Evolutionary conservation across 2,113 vertebrate genomes (phyloP).

Genomic region (Corythaeola cristata): DNA sequence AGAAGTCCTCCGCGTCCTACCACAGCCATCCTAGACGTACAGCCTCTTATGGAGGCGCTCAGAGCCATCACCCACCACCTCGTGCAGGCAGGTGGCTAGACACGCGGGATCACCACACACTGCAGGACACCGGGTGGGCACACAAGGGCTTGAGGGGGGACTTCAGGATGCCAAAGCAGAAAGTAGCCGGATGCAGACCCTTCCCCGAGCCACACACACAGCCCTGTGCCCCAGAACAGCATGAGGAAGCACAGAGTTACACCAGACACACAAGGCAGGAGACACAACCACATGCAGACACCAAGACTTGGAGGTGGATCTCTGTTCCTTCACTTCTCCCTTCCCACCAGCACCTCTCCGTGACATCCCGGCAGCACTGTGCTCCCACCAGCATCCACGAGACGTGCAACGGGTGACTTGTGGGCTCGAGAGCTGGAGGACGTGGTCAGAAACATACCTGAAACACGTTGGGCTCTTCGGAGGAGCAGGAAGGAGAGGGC

Average conservation of each 20-base stretch:
- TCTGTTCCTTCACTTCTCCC: not conserved
- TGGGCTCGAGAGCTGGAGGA: not conserved
- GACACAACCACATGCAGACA: accelerated
- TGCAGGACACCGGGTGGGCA: not conserved
- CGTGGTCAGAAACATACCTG: not conserved
- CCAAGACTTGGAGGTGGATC: not conserved
- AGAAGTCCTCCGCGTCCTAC: not conserved
- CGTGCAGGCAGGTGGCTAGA: accelerated
- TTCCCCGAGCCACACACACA: not conserved
- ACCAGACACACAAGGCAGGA: not conserved
- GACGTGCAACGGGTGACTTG: accelerated
- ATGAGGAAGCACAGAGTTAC: not conserved
- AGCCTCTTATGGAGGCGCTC: not conserved
- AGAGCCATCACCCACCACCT: not conserved
- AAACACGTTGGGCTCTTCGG: not conserved
- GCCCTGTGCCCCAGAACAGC: not conserved
- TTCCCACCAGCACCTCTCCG: not conserved
- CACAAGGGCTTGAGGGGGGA: not conserved
- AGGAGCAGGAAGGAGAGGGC: not conserved
- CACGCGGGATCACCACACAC: accelerated
- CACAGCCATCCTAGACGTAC: accelerated
- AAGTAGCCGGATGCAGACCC: not conserved
- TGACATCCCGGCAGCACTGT: accelerated
- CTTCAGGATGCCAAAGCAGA: not conserved
- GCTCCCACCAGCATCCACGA: not conserved